These are phyloP conservation scores for Dichetophora obliterata DNA, from an alignment of 2,888 invertebrate species.

Conservation along the genomic window DNA sequence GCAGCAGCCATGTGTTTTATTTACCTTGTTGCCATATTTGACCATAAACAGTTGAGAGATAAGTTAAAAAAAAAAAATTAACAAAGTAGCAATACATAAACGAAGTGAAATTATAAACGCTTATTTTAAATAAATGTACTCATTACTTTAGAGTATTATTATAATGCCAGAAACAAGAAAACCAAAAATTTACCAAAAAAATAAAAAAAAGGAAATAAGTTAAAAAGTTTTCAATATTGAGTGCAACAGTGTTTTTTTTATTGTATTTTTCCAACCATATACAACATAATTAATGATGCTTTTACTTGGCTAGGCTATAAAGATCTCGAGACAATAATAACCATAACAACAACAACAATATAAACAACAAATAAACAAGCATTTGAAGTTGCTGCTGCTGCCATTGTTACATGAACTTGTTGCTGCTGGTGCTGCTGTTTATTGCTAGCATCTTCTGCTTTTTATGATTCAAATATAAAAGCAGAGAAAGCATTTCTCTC, in stretches of 20 bases:
- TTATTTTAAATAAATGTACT: background rate
- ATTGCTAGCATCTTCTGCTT: conserved; percentile 4
- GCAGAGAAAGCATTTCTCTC: conserved; percentile 58
- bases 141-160: background rate
- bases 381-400: conserved; percentile 63
- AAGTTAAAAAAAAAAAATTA: too few species aligned
- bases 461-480: conserved; percentile 21
- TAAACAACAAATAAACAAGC: conserved; percentile 49
- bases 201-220: background rate
- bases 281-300: conserved; percentile 16
- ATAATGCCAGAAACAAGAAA: background rate
- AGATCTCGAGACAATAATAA: conserved; percentile 29
- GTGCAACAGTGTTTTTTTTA: conserved; percentile 5
- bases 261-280: background rate
- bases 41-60: too few species aligned
- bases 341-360: conserved; percentile 26
- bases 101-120: background rate
- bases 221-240: conserved; percentile 11
- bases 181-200: background rate
- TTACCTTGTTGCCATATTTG: too few species aligned
- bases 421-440: conserved; percentile 33
- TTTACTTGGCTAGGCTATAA: conserved; percentile 15
- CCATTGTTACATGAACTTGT: conserved; percentile 68
- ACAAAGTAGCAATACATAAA: too few species aligned
- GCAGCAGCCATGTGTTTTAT: too few species aligned